phyloP scores from a whole-genome alignment of 2,888 invertebrate genomes.

The Altica lythri region DNA sequence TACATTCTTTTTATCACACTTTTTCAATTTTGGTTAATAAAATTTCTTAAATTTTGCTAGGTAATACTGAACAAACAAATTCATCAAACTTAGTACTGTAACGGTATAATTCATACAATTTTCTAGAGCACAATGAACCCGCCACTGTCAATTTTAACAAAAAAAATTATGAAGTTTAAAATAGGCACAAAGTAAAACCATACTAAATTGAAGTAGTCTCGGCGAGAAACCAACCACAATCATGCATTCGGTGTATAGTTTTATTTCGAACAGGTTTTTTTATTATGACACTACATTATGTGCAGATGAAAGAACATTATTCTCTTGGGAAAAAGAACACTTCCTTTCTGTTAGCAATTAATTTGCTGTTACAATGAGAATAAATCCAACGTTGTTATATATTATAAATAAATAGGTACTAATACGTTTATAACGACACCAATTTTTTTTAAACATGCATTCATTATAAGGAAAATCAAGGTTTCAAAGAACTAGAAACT shows the following conservation, averaged over 20 bases:
- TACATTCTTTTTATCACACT: no score
- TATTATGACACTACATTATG: slow-evolving; percentile 44
- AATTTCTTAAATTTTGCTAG: no score
- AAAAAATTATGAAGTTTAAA: slow-evolving; percentile 17
- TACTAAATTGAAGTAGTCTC: slow-evolving; percentile 30
- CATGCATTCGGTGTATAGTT: slow-evolving; percentile 30
- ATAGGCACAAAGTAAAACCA: slow-evolving; percentile 25
- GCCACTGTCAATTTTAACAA: slow-evolving; percentile 16
- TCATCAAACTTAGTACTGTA: no score
- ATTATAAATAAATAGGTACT: not conserved
- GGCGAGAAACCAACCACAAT: slow-evolving; percentile 30
- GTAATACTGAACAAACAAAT: no score
- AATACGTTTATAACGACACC: slow-evolving; percentile 10
- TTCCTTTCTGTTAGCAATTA: slow-evolving; percentile 39
- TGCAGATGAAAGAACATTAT: slow-evolving; percentile 43
- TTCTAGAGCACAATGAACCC: not conserved
- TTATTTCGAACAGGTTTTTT: slow-evolving; percentile 42
- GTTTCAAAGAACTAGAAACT: no score
- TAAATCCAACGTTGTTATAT: no score
- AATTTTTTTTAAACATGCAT: no score
- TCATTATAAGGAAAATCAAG: no score
- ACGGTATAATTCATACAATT: no score
- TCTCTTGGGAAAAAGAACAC: slow-evolving; percentile 42
- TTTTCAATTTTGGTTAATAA: no score
- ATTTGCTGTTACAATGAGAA: slow-evolving; percentile 16